Base-by-base conservation (phyloP, 2,797 vertebrate species). In the Alauda arvensis region DNA sequence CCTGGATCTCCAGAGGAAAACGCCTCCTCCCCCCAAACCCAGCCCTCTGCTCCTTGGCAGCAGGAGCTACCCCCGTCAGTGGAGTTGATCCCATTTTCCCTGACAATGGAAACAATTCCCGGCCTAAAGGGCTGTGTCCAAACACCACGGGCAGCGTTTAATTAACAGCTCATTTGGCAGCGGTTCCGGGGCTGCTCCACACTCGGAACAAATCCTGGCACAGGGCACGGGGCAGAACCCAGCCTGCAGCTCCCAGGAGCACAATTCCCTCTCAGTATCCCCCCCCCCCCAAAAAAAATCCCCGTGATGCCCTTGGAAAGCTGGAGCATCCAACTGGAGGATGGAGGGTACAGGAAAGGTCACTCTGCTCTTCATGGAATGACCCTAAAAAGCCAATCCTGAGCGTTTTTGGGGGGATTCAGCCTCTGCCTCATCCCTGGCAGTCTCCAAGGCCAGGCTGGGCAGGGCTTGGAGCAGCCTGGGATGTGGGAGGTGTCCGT, bases 121-220 rank as follows among this genome's bases (percentile, higher is more conserved):
- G 79, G 80, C 85, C 85, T 69, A 56, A 92, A 85, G 63, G 71
- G 48, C 56, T 68, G 55, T 26, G 52, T 4, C 62, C 55, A 77
- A 87, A 89, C 7, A 66, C 67, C 69, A 63, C 10, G 7, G 71
- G 70, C 77, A 62, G 70, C 14, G 10, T 78, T 94, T 88, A 89
- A 93, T 89, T 89, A 88, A 81, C 78, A 76, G 67, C 85, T 56
- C 60, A 4, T 59, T 89, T 93, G 94, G 93, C 91, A 89, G 77
- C 0, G 4, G 0, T 37, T 37, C 34, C 34, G 34, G 34, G 34
- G 34, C 0, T 68, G 80, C n/a, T 60, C 13, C 77, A 20, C 0
- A 8, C 89, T 85, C 87, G 1, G 40, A 75, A 51, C 83, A 80
- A 65, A 87, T 61, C 66, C 23, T 13, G 18, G 53, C 8, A 2